Percentiles rank a stretch among this genome's conserved stretches.
These are phyloP conservation scores for Acomys russatus DNA, from an alignment of 2,797 vertebrate species.

Conservation along the genomic window DNA sequence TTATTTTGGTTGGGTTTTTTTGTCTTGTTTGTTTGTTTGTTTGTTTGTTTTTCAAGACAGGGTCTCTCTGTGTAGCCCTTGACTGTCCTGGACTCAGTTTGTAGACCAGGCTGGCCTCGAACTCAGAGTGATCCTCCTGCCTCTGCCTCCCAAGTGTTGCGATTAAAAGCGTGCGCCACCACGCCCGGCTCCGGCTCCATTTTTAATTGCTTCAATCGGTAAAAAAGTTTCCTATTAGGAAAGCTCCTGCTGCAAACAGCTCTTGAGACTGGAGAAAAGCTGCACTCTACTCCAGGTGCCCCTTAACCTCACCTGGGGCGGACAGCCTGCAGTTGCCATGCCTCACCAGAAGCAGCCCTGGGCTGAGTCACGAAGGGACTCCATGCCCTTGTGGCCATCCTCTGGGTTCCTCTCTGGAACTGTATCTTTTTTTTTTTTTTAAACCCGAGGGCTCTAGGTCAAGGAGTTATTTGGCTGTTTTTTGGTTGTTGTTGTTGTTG, in stretches of 20 bases:
- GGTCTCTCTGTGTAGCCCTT: too few species aligned
- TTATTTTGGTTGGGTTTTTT: too few species aligned
- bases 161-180: too few species aligned
- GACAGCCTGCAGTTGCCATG: neutral
- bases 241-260: neutral
- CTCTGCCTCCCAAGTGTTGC: too few species aligned
- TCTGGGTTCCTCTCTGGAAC: conserved; percentile 47
- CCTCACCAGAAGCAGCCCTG: conserved; percentile 18
- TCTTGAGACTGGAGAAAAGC: neutral
- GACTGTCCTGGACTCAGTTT: too few species aligned
- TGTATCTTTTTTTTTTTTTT: neutral
- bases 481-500: too few species aligned
- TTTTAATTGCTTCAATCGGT: neutral
- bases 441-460: neutral
- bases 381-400: conserved; percentile 62
- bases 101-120: too few species aligned
- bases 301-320: neutral
- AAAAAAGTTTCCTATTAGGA: neutral
- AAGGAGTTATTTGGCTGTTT: neutral
- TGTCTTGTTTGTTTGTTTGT: too few species aligned
- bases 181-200: too few species aligned
- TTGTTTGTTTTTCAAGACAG: too few species aligned
- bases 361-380: conserved; percentile 48
- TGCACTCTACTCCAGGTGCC: neutral
- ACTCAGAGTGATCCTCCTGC: too few species aligned